phyloP scores from a whole-genome alignment of 2,113 vertebrate species.

The Prinia subflava region DNA sequence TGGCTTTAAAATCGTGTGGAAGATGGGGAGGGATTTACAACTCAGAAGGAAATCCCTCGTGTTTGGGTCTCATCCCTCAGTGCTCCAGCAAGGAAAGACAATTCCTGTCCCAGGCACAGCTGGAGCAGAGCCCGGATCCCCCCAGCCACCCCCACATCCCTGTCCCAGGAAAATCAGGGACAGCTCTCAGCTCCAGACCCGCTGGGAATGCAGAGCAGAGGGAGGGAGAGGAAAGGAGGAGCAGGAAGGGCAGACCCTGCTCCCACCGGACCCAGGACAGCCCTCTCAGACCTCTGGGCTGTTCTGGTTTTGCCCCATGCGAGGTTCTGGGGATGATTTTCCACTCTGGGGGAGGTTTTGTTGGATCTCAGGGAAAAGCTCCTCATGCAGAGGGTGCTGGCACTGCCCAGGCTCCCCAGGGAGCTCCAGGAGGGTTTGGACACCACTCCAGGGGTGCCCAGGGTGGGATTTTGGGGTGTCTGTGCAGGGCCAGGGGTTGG shows the following conservation, averaged over 20 bases:
- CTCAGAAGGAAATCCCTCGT: background rate
- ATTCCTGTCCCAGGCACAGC: background rate
- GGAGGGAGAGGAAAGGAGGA: background rate
- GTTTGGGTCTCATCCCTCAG: background rate
- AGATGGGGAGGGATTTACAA: background rate
- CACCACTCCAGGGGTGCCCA: fast-evolving
- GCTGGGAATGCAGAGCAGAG: background rate
- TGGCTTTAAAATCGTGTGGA: background rate
- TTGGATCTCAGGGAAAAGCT: background rate
- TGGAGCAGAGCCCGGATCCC: background rate
- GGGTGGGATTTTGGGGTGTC: background rate
- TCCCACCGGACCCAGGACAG: background rate
- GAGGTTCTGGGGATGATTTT: background rate
- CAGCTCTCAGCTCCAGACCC: background rate
- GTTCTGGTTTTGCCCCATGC: background rate
- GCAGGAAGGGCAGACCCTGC: background rate
- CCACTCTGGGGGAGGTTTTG: background rate
- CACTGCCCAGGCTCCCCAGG: background rate
- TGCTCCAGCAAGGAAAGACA: background rate
- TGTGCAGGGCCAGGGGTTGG: background rate
- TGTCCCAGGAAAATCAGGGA: background rate
- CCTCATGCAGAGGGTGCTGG: background rate
- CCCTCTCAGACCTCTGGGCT: no score
- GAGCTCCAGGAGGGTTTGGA: background rate
- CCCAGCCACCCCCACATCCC: background rate